Conservation (phyloP, 2,888 invertebrate species). For the Caenorhabditis sulstoni region DNA sequence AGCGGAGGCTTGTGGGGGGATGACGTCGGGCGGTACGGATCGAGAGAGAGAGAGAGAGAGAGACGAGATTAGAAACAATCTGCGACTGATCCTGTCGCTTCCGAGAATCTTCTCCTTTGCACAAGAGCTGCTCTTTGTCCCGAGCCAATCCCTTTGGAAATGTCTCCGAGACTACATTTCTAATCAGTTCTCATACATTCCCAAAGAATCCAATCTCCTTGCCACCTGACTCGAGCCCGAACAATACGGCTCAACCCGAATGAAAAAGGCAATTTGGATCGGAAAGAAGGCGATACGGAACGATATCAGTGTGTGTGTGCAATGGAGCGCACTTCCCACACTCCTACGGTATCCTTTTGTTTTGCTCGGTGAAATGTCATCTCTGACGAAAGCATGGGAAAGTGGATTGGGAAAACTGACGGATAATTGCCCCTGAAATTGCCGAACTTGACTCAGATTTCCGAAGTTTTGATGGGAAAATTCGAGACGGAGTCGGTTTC, state of each 20-base stretch:
- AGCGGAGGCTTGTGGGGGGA: no score
- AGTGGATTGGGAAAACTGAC: neutral
- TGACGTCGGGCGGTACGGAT: no score
- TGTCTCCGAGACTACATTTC: constrained; percentile 11
- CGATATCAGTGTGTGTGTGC: no score
- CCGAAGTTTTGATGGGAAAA: neutral
- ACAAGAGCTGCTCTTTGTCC: neutral
- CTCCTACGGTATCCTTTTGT: no score
- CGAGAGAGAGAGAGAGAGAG: neutral
- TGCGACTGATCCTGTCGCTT: neutral
- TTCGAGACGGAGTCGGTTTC: neutral
- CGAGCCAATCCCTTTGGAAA: neutral
- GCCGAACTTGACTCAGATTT: neutral
- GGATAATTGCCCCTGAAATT: neutral
- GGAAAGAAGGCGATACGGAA: no score
- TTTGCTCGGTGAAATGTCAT: no score
- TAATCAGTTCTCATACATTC: constrained; percentile 10
- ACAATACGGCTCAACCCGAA: no score
- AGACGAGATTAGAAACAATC: neutral
- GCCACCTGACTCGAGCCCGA: no score
- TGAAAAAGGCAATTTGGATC: no score
- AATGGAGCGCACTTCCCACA: no score
- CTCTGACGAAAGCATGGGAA: neutral
- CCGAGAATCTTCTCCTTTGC: neutral
- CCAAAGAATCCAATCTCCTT: constrained; percentile 8